Conservation (phyloP, 2,797 vertebrate species). For the Lemur catta region DNA sequence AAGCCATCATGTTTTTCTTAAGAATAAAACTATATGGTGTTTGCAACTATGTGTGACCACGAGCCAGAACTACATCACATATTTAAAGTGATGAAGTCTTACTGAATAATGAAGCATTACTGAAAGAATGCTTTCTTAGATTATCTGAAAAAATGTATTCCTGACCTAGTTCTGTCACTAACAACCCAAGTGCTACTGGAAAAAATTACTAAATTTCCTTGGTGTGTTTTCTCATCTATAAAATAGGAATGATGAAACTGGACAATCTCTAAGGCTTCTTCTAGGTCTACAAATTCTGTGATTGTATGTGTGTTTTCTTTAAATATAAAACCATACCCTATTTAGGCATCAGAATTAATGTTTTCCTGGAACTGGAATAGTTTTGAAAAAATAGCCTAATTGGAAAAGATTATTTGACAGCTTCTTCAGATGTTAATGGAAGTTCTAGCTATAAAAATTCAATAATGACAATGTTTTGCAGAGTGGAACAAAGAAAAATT, state of each 20-base stretch:
- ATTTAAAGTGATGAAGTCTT: not conserved
- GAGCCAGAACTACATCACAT: not conserved
- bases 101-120: not conserved
- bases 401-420: slow-evolving; percentile 50
- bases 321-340: not conserved
- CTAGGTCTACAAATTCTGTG: not conserved
- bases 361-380: slow-evolving; percentile 22
- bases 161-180: not conserved
- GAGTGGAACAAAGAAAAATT: slow-evolving; percentile 61
- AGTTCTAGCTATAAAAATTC: slow-evolving; percentile 37
- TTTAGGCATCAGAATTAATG: slow-evolving; percentile 46
- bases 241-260: not conserved
- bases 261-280: not conserved
- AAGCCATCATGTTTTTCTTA: not conserved
- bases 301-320: not conserved
- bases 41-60: not conserved
- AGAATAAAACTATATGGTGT: not conserved
- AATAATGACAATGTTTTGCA: slow-evolving; percentile 34
- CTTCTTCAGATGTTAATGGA: slow-evolving; percentile 48
- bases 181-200: not conserved
- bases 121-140: slow-evolving; percentile 27
- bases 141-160: not conserved
- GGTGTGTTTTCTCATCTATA: not conserved
- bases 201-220: not conserved
- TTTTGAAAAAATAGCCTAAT: slow-evolving; percentile 44